These are phyloP conservation scores for Polyodon spathula DNA, from an alignment of 2,113 vertebrate genomes.

Conservation along the genomic window DNA sequence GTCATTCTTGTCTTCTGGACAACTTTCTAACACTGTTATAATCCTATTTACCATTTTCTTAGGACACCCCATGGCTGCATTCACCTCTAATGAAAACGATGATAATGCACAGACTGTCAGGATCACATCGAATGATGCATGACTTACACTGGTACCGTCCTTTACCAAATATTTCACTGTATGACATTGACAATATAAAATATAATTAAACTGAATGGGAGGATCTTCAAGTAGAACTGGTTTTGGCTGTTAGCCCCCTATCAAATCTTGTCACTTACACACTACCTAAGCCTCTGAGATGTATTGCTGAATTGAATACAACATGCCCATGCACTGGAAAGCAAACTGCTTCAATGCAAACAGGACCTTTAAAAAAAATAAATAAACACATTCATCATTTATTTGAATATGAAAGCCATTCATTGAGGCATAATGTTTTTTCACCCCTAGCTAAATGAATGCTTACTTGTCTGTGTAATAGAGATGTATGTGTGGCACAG, in stretches of 20 bases:
- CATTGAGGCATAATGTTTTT: too few relatives aligned
- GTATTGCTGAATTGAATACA: too few relatives aligned
- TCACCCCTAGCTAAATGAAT: too few relatives aligned
- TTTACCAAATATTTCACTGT: conserved; percentile 48
- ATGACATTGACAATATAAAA: conserved; percentile 56
- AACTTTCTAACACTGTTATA: conserved; percentile 60
- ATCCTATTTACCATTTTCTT: conserved; percentile 66
- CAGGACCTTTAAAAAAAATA: too few relatives aligned
- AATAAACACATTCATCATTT: too few relatives aligned
- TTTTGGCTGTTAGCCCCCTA: conserved; percentile 45
- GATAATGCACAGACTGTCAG: conserved; percentile 48
- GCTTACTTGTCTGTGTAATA: too few relatives aligned
- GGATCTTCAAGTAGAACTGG: conserved; percentile 37
- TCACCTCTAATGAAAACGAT: conserved; percentile 74
- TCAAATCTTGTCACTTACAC: conserved; percentile 38
- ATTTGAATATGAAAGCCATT: too few relatives aligned
- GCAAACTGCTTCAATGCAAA: too few relatives aligned
- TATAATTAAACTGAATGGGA: conserved; percentile 52
- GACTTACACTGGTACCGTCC: conserved; percentile 50
- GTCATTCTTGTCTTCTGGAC: conserved; percentile 64
- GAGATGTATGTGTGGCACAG: too few relatives aligned
- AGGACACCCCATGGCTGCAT: conserved; percentile 71
- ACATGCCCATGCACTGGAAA: too few relatives aligned
- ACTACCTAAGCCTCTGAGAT: too few relatives aligned
- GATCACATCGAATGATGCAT: conserved; percentile 54